A percentile compares a stretch with the other conserved stretches of the same genome.
These are phyloP conservation scores for Drosophila sechellia DNA, from an alignment of 1,140 invertebrate species.

Conservation along the genomic window DNA sequence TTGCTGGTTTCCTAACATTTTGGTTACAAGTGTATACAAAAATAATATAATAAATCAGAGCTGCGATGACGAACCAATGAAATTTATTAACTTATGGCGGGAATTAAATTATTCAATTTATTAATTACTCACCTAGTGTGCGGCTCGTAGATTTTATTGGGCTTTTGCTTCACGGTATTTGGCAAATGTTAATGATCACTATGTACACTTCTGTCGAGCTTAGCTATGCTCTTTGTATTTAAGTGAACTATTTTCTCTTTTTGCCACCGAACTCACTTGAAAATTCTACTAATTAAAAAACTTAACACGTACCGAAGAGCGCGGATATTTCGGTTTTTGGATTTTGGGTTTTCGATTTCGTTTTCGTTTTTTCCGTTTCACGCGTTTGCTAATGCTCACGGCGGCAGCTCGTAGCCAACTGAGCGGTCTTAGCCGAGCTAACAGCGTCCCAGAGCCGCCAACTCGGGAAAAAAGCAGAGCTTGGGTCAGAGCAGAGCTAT, in stretches of 20 bases:
- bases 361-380: slow-evolving; percentile 55
- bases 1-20: slow-evolving; percentile 47
- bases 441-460: slow-evolving; percentile 25
- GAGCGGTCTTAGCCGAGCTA: slow-evolving; percentile 49
- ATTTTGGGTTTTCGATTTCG: slow-evolving; percentile 19
- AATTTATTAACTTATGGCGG: slow-evolving; percentile 51
- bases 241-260: slow-evolving; percentile 61
- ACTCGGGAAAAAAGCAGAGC: slow-evolving; percentile 30
- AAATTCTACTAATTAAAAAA: slow-evolving; percentile 71
- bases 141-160: slow-evolving; percentile 24
- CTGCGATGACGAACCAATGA: slow-evolving; percentile 43
- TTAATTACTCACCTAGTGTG: slow-evolving; percentile 64
- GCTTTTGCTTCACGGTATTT: slow-evolving; percentile 8
- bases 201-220: slow-evolving; percentile 8
- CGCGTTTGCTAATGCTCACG: slow-evolving; percentile 73
- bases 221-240: slow-evolving; percentile 17
- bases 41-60: slow-evolving; percentile 61
- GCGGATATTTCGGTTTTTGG: slow-evolving; percentile 31
- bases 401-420: slow-evolving; percentile 77
- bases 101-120: slow-evolving; percentile 27
- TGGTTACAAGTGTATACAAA: slow-evolving; percentile 30
- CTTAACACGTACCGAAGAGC: slow-evolving; percentile 61
- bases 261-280: slow-evolving; percentile 53
- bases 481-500: slow-evolving; percentile 12
- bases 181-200: slow-evolving; percentile 45